Percentiles rank a stretch among this genome's conserved stretches.
These are phyloP conservation scores for Bathynomus jamesi DNA, from an alignment of 1,140 invertebrate species.

Conservation along the genomic window DNA sequence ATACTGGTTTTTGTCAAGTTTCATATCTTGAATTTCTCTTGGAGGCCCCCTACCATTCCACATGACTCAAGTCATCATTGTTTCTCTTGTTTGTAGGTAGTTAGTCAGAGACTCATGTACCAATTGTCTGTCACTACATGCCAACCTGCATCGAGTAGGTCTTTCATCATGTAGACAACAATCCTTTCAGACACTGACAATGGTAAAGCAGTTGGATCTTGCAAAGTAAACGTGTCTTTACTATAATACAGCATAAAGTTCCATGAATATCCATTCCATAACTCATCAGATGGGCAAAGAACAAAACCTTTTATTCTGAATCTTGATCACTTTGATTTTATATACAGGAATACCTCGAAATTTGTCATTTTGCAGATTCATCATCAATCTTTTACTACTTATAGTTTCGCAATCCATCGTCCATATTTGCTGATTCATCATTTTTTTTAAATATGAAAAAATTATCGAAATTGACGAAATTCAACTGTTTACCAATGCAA, in stretches of 20 bases:
- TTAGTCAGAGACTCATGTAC: conserved; percentile 9
- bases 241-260: conserved; percentile 5
- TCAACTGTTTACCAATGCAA: no score
- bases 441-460: no score
- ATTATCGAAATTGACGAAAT: no score
- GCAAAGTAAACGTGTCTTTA: background rate
- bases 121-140: conserved; percentile 17
- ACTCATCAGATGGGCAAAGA: conserved; percentile 3
- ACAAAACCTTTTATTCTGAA: conserved; percentile 6
- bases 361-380: no score
- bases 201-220: background rate
- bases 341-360: no score
- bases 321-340: no score
- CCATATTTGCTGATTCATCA: no score
- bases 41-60: no score
- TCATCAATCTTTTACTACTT: no score
- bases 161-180: conserved; percentile 2
- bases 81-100: background rate
- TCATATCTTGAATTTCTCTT: no score
- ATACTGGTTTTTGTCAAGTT: no score
- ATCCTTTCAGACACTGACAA: conserved; percentile 3
- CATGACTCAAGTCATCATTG: conserved; percentile 8
- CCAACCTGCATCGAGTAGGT: background rate
- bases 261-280: conserved; percentile 15
- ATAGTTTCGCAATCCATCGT: no score